Percentiles rank a stretch among this genome's conserved stretches.
Conservation (phyloP, 2,888 invertebrate genomes). For the Muschampia plurimacula region DNA sequence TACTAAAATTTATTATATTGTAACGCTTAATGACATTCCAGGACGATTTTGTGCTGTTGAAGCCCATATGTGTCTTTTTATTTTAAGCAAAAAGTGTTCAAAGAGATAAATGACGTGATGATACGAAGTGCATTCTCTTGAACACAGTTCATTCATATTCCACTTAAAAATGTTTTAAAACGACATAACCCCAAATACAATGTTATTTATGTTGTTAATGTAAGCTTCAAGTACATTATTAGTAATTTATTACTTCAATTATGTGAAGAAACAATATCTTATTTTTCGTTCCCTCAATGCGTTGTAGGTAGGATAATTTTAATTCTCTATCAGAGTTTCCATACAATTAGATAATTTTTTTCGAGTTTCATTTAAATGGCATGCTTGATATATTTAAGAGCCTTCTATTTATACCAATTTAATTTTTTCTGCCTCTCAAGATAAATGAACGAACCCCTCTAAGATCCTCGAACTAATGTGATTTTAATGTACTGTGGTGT, state of each 20-base stretch:
- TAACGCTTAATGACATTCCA: conserved; percentile 3
- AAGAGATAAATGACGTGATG: conserved; percentile 26
- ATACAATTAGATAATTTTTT: conserved; percentile 72
- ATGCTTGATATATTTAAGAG: conserved; percentile 58
- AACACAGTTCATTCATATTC: conserved; percentile 20
- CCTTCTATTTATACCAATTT: conserved; percentile 73
- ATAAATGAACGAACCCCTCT: conserved; percentile 75
- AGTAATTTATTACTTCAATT: conserved; percentile 14
- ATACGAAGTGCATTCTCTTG: conserved; percentile 15
- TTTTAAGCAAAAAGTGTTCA: conserved; percentile 20
- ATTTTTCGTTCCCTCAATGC: neutral
- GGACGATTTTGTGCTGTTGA: neutral
- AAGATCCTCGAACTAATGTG: conserved; percentile 80
- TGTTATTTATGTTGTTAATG: conserved; percentile 40
- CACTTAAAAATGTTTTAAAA: conserved; percentile 21
- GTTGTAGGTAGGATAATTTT: conserved; percentile 12
- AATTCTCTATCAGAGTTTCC: conserved; percentile 69
- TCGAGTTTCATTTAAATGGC: conserved; percentile 64
- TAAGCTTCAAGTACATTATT: conserved; percentile 7
- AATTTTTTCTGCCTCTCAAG: conserved; percentile 72
- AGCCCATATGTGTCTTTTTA: conserved; percentile 15
- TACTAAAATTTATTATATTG: conserved; percentile 11
- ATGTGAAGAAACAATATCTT: neutral
- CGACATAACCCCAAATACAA: conserved; percentile 8
- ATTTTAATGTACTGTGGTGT: conserved; percentile 82